Evolutionary conservation across 2,888 invertebrate genomes (phyloP), one percentile per base, ranked within the genome.

Genomic region (Drosophila subquinaria): DNA sequence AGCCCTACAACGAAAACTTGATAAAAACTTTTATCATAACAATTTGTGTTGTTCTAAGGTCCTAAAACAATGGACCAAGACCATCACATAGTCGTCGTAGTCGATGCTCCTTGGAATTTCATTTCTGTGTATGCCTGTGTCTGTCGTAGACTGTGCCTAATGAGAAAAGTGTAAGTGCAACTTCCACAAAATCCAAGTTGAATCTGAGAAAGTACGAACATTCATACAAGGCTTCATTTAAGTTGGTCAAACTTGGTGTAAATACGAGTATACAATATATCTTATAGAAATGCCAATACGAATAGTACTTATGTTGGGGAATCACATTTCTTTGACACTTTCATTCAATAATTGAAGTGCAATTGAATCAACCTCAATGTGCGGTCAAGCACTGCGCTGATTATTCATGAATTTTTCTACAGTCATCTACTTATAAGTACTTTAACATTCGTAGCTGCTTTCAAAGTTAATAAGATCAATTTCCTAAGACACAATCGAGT

Each of bases 11-110:
- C 76, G 66, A 74, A 87, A 87, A 86, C 84, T 88, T 82, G 87
- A 84, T 83, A 86, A 86, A 79, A 87, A 86, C 87, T 86, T 86
- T 88, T 86, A 88, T 84, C 87, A 86, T 88, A 86, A 87, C 89
- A 87, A 86, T 87, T 87, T 87, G 88, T 86, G 82, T 85, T 88
- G 82, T 82, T 76, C 76, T 86, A 73, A 64, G 63, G 66, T 45
- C 62, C 56, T 27, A 43, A 20, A 61, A 77, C 80, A 79, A 76
- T 76, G 66, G 27, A 40, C 43, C 60, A 75, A 75, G 72, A 53
- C 67, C 45, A 40, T 62, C 62, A 68, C 68, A 72, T 61, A 63
- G 76, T 47, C 57, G 43, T n/a, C 51, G 35, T 20, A 51, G 51
- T 27, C 27, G 42, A 36, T 27, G 40, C 38, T 63, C 27, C 48